These are phyloP conservation scores for Mobula hypostoma DNA, from an alignment of 2,113 vertebrate species.

Conservation along the genomic window DNA sequence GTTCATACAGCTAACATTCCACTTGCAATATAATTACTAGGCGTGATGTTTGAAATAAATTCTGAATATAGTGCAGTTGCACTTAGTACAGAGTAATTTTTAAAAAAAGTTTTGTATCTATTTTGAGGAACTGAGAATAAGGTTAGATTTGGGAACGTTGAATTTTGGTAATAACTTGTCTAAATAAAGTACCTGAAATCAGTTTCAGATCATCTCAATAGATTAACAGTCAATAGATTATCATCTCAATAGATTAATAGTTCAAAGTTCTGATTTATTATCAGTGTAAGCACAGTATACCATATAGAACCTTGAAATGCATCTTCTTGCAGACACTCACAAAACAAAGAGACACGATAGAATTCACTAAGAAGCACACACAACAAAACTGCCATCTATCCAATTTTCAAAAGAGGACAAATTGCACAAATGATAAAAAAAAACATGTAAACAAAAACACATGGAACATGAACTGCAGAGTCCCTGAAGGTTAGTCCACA, in stretches of 20 bases:
- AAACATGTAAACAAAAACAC: too few species aligned
- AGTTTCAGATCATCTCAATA: neutral
- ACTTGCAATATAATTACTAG: neutral
- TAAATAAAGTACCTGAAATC: neutral
- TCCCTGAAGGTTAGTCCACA: too few species aligned
- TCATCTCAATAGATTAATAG: neutral
- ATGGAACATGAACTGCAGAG: too few species aligned
- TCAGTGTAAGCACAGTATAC: too few species aligned
- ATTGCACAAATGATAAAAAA: too few species aligned
- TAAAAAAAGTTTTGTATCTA: neutral
- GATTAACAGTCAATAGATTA: neutral
- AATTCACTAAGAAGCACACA: too few species aligned
- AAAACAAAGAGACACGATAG: too few species aligned
- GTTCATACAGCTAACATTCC: neutral
- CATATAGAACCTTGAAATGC: too few species aligned
- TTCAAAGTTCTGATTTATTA: too few species aligned
- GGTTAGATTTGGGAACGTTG: neutral
- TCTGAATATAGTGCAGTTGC: neutral
- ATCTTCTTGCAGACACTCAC: too few species aligned
- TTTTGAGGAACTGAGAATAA: neutral
- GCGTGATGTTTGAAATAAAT: neutral
- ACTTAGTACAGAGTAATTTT: neutral
- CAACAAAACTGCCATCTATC: too few species aligned
- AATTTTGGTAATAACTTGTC: neutral
- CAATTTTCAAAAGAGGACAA: too few species aligned